These are phyloP conservation scores for Pteromalus puparum DNA, from an alignment of 1,140 invertebrate genomes.

Conservation along the genomic window DNA sequence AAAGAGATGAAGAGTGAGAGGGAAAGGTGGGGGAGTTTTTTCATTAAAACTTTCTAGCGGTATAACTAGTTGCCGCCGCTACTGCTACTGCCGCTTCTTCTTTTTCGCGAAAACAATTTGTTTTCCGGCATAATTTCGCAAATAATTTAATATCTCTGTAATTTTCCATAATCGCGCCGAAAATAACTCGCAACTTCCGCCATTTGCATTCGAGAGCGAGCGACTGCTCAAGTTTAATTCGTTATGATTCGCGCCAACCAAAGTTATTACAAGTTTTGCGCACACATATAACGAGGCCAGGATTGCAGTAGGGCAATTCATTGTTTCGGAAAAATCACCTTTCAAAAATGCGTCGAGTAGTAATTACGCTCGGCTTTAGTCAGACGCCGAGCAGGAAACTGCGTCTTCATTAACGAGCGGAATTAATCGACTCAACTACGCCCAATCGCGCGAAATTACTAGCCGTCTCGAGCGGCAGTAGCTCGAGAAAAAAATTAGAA, in stretches of 20 bases:
- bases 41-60: slow-evolving; percentile 33
- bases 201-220: not conserved
- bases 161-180: not conserved
- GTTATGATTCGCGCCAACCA: not conserved
- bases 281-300: not conserved
- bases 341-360: too few relatives aligned
- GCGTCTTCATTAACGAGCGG: not conserved
- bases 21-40: slow-evolving; percentile 10
- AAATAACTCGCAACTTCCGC: not conserved
- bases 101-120: slow-evolving; percentile 22
- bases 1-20: not conserved
- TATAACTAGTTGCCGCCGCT: not conserved
- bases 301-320: too few relatives aligned
- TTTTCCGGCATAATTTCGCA: not conserved
- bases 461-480: not conserved
- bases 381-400: too few relatives aligned
- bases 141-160: slow-evolving; percentile 8
- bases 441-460: not conserved
- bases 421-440: not conserved
- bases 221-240: not conserved
- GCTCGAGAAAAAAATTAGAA: not conserved
- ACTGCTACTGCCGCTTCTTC: not conserved
- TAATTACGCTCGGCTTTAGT: too few relatives aligned
- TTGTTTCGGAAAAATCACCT: too few relatives aligned
- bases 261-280: not conserved